Evolutionary conservation across 2,113 vertebrate genomes (phyloP), one percentile per base, ranked within the genome.

Genomic region (Cygnus atratus): DNA sequence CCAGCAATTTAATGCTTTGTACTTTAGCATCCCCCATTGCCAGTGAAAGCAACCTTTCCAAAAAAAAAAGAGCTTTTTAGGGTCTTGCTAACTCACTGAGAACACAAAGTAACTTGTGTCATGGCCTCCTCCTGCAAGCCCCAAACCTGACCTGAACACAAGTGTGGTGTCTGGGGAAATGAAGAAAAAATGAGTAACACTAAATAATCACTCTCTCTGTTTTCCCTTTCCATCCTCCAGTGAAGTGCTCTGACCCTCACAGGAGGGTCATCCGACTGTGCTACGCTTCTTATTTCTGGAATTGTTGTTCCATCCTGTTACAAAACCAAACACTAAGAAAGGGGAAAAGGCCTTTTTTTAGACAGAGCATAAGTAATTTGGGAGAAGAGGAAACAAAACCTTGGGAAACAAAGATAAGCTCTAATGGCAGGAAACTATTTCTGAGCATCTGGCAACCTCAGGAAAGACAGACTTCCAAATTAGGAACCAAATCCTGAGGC

Each of bases 71-170:
- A n/a, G 84, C 92, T 87, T 72, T 46, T 86, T 79, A 76, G 21
- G 41, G 11, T 62, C 88, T 95, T 92, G 89, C 87, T 79, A 90
- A 31, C 80, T 95, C 88, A 93, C 94, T 79, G 80, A 96, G 93
- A 95, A 85, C 84, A 58, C 63, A 92, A 54, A 68, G 46, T 81
- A 50, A 44, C 55, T 83, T 44, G 48, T 79, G 83, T 84, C 58
- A 6, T 2, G 3, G 46, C 50, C 63, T 95, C 13, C 2, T 74
- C 37, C 83, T 58, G 52, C 13, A 6, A 35, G 67, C 46, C 72
- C 33, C 39, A 68, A 82, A 46, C 20, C 13, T 1, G 9, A 81
- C 58, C 83, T 84, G 33, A 81, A 61, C 33, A 46, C 0, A 0
- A 77, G 24, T 3, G 3, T 2, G 1, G 57, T 1, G 2, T 68